Base-by-base conservation (phyloP, 2,888 invertebrate species). In the Antheraea assamensis region DNA sequence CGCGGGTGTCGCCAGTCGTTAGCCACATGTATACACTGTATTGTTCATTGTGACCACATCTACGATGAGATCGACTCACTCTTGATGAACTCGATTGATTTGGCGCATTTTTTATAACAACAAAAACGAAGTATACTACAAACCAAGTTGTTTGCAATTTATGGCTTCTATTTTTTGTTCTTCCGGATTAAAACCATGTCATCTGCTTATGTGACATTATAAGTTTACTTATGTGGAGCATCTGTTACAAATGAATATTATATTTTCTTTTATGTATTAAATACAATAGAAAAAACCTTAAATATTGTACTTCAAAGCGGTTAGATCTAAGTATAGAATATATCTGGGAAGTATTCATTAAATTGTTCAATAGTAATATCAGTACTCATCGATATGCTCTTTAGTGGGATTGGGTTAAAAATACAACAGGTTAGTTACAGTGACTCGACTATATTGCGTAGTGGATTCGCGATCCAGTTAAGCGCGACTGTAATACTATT, bases 21-120 rank as follows among this genome's bases (percentile, higher is more conserved):
- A 89, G 93, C 94, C 93, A 93, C 92, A 93, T 94, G 94, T 92
- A 90, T 85, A 82, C 82, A 80, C 85, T 82, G 85, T 84, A 92
- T 92, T 92, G 91, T 93, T 90, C 88, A 81, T 79, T 87, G 88
- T 91, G 92, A 91, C 92, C 93, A 85, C 90, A 88, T 68, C 35
- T 85, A 81, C 84, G 83, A 83, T 83, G 85, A 85, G 86, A 82
- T 84, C 84, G 80, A 82, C 84, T 85, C 82, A 82, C 84, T 84
- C 85, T 88, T 89, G 85, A 90, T 88, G 86, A 88, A 89, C 87
- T 85, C 87, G 87, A 91, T 91, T 83, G 88, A 90, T 90, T 85
- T 85, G 81, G 84, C 80, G 80, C 78, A 76, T 85, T 92, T 92
- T 91, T 91, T 86, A 80, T 78, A 82, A 75, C 77, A 76, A 78